Percentiles rank a stretch among this genome's conserved stretches.
Conservation (phyloP, 2,113 vertebrate genomes). For the Toxotes chatareus region DNA sequence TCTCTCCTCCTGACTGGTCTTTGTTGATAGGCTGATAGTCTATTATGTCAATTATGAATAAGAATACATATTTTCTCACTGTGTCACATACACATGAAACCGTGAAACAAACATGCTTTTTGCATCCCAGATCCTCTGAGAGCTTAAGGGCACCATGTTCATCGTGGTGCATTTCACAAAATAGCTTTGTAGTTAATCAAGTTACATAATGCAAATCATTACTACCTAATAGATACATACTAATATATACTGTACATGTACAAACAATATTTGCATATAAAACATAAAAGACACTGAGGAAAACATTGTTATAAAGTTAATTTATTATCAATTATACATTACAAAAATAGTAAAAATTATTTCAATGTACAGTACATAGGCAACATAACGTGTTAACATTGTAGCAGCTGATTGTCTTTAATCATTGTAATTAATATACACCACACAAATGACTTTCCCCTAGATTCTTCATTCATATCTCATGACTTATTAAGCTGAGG, state of each 20-base stretch:
- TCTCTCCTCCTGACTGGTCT: too few species aligned
- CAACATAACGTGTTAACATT: neutral
- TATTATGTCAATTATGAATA: too few species aligned
- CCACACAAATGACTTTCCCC: neutral
- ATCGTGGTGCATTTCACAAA: too few species aligned
- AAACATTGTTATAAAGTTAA: neutral
- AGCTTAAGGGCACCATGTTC: too few species aligned
- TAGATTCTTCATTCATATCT: neutral
- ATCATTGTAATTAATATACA: neutral
- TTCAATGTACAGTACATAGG: neutral
- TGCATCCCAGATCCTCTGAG: too few species aligned
- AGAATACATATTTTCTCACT: too few species aligned
- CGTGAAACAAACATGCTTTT: too few species aligned
- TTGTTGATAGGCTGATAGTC: too few species aligned
- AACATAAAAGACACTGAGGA: neutral
- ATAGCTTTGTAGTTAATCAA: too few species aligned
- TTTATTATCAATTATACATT: conserved; percentile 13
- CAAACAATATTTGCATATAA: neutral
- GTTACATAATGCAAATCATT: too few species aligned
- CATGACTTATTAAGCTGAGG: neutral
- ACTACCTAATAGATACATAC: too few species aligned
- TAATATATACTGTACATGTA: neutral
- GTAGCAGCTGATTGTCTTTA: neutral
- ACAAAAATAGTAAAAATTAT: conserved; percentile 2
- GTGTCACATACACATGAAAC: too few species aligned